Evolutionary conservation across 2,888 invertebrate genomes (phyloP), one percentile per base, ranked within the genome.

Genomic region (Polydrusus tereticollis): DNA sequence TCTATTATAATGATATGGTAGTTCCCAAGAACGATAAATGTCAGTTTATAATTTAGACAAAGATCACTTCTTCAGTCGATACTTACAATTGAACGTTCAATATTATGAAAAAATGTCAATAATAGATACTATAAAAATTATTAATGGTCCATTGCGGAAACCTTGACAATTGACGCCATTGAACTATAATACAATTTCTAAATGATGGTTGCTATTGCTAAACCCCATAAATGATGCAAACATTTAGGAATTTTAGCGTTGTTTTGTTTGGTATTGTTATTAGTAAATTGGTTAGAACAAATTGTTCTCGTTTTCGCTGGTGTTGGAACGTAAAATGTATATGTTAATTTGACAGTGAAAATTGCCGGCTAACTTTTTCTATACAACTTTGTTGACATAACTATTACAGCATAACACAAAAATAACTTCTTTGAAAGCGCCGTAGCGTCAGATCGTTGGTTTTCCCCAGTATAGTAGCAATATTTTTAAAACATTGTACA

Each of bases 101-200:
- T 41, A 41, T 41, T 16, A 14, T 26, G 26, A 41, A 41, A 41
- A 16, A 41, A n/a, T 36, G 7, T 29, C 2, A 7, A 41, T 16
- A 41, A 41, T 41, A 41, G 16, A 41, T 16, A 16, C 16, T 29
- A 29, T 0, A n/a, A n/a, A n/a, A n/a, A n/a, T n/a, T n/a, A 52
- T 29, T 52, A 29, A 29, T 52, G 52, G 29, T 29, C 29, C 52
- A 21, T 7, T 47, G 20, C 12, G 1, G 47, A 3, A 52, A 52
- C 52, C 52, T 52, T 52, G 52, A 16, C 16, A 52, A 29, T 29
- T 52, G 16, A 52, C 52, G 29, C 14, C 26, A 52, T 52, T 52
- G 52, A 26, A 52, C 52, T 52, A 52, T 52, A 29, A n/a, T 45
- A 21, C 23, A 29, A 21, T 52, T 52, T 29, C 29, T 52, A 7